Percentiles rank a stretch among this genome's conserved stretches.
Evolutionary conservation across 2,797 vertebrate species (phyloP).

Genomic region (Amazonetta brasiliensis): DNA sequence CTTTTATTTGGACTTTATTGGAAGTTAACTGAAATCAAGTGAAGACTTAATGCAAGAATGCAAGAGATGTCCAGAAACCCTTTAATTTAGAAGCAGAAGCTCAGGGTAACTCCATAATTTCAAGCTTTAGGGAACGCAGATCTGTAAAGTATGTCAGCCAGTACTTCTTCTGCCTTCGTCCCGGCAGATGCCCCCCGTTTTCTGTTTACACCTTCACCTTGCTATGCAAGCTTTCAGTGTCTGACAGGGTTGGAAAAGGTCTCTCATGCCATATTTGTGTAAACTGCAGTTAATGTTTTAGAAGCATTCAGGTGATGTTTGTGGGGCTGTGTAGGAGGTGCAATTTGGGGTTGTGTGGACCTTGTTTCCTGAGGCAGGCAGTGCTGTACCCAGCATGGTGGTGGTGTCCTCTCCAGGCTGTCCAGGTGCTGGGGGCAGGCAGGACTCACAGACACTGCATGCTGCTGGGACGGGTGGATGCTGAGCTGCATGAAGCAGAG

Average conservation of each 20-base stretch:
- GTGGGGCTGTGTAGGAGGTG: neutral
- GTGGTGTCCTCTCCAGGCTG: neutral
- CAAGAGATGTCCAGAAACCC: neutral
- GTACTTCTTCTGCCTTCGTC: neutral
- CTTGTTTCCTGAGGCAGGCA: neutral
- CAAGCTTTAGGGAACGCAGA: neutral
- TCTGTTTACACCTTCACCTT: neutral
- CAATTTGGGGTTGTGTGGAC: neutral
- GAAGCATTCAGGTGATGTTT: fast-evolving
- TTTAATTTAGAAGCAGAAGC: neutral
- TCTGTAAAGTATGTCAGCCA: neutral
- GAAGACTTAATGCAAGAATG: neutral
- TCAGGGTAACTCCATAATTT: neutral
- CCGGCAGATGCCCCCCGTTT: fast-evolving
- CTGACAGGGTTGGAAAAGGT: neutral
- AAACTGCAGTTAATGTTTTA: neutral
- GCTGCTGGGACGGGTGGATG: fast-evolving
- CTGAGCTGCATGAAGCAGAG: no score
- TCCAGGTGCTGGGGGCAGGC: neutral
- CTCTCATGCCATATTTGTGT: neutral
- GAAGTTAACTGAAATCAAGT: neutral
- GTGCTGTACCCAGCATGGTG: fast-evolving
- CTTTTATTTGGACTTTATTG: neutral
- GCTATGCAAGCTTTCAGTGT: fast-evolving
- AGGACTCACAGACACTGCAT: neutral